These are phyloP conservation scores for Drosophila falleni DNA, from an alignment of 2,888 invertebrate species.

Conservation along the genomic window DNA sequence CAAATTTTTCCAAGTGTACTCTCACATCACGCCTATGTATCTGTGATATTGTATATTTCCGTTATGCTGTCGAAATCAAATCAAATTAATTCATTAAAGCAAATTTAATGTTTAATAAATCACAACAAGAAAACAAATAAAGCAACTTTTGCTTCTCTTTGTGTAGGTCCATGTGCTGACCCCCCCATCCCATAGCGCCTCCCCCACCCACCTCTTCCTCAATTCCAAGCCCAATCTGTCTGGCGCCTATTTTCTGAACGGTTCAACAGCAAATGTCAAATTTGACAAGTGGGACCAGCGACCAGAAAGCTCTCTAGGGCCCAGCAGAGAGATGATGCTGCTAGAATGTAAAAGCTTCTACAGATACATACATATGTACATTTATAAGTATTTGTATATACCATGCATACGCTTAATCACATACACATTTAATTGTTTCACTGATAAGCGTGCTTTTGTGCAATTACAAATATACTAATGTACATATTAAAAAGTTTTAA, in stretches of 20 bases:
- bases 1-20: no score
- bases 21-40: no score
- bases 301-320: constrained; percentile 26
- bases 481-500: not conserved
- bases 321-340: constrained; percentile 11
- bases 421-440: not conserved
- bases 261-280: constrained; percentile 78
- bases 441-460: constrained; percentile 48
- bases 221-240: constrained; percentile 60
- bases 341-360: constrained; percentile 18
- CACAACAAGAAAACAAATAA: constrained; percentile 61
- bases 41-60: constrained; percentile 29
- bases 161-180: constrained; percentile 23
- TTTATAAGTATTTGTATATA: constrained; percentile 1
- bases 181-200: constrained; percentile 4
- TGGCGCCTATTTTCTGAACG: constrained; percentile 76
- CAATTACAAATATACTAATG: constrained; percentile 7
- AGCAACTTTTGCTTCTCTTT: constrained; percentile 34
- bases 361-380: not conserved
- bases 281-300: constrained; percentile 61
- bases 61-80: constrained; percentile 65
- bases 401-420: not conserved
- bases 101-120: constrained; percentile 77
- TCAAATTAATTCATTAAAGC: constrained; percentile 77
- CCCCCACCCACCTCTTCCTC: not conserved